Evolutionary conservation across 2,888 invertebrate species (phyloP).

Genomic region (Actias luna): DNA sequence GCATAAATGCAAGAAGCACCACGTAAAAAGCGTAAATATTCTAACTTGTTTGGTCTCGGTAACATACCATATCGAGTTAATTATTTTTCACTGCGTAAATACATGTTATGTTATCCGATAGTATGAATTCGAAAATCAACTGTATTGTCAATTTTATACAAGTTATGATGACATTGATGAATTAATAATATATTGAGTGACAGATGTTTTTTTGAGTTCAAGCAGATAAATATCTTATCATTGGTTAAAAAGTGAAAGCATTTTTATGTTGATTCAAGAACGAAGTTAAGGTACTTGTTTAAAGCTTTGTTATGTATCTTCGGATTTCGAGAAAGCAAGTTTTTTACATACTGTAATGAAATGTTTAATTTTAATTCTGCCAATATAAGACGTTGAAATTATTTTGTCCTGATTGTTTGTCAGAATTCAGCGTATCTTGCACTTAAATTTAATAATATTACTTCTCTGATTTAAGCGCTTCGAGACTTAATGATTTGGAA

Average conservation of each 20-base stretch:
- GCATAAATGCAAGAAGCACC: conserved; percentile 1
- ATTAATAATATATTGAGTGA: neutral
- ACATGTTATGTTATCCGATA: neutral
- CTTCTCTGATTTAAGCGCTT: neutral
- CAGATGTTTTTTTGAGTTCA: neutral
- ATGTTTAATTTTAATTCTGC: neutral
- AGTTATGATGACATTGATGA: conserved; percentile 6
- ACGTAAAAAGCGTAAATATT: conserved; percentile 9
- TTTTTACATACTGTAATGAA: neutral
- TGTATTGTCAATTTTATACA: conserved; percentile 8
- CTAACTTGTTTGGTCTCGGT: conserved; percentile 8
- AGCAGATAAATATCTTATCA: neutral
- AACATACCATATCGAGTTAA: neutral
- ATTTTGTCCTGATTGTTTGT: neutral
- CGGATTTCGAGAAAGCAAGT: neutral
- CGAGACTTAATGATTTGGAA: neutral
- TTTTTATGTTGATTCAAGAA: neutral
- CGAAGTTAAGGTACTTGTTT: neutral
- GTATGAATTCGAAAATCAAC: neutral
- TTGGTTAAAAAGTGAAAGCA: conserved; percentile 3
- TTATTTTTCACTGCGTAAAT: neutral
- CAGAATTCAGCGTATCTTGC: neutral
- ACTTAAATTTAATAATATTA: neutral
- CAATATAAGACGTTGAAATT: neutral
- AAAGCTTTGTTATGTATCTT: neutral